These are phyloP conservation scores for Okapia johnstoni DNA, from an alignment of 2,113 vertebrate genomes.

Conservation along the genomic window DNA sequence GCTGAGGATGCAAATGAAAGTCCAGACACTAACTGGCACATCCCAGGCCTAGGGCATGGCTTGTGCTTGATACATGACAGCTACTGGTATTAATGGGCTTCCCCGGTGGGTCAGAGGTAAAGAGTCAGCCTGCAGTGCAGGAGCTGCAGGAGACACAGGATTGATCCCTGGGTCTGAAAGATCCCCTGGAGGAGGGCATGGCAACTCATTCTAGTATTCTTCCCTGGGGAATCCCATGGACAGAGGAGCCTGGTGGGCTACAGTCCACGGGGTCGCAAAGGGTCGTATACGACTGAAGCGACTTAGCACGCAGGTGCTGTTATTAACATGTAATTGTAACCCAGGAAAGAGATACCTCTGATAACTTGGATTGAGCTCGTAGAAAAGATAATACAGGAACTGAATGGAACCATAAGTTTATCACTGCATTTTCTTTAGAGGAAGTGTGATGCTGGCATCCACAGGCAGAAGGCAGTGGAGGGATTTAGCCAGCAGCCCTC, in stretches of 20 bases:
- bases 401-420: not conserved
- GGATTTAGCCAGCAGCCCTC: not conserved
- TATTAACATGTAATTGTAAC: not conserved
- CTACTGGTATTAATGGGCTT: not conserved
- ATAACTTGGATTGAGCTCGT: not conserved
- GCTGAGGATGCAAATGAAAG: not conserved
- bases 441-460: not conserved
- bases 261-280: not conserved
- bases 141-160: not conserved
- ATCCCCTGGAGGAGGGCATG: not conserved
- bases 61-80: not conserved
- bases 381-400: not conserved
- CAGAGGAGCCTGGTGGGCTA: not conserved
- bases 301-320: not conserved
- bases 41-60: not conserved
- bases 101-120: not conserved
- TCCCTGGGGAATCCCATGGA: not conserved
- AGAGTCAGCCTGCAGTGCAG: not conserved
- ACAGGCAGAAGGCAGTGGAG: not conserved
- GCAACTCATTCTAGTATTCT: not conserved
- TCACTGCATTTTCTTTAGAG: not conserved
- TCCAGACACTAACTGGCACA: not conserved
- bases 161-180: not conserved
- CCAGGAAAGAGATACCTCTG: not conserved
- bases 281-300: not conserved